A percentile compares a stretch with the other conserved stretches of the same genome.
phyloP scores from a whole-genome alignment of 2,888 invertebrate species.

The Tachystola acroxantha region DNA sequence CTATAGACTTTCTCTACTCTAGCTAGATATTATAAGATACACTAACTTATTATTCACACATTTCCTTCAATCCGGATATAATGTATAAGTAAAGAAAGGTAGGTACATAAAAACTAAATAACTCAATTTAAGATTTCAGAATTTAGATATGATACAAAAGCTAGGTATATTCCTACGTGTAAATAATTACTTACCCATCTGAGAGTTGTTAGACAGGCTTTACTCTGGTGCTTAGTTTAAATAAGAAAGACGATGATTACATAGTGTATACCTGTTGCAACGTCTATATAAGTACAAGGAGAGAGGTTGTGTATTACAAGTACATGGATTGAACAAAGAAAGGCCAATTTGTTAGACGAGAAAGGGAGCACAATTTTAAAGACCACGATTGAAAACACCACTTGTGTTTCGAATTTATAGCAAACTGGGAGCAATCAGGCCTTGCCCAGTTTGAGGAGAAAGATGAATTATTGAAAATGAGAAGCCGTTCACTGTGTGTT shows the following conservation, averaged over 20 bases:
- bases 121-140: too few relatives aligned
- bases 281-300: conserved; percentile 18
- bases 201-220: too few relatives aligned
- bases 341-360: conserved; percentile 68
- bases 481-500: conserved; percentile 54
- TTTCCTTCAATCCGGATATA: too few relatives aligned
- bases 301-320: conserved; percentile 33
- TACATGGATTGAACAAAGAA: conserved; percentile 61
- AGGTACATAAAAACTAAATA: too few relatives aligned
- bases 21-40: too few relatives aligned
- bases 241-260: conserved; percentile 11
- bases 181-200: too few relatives aligned
- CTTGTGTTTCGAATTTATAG: conserved; percentile 73
- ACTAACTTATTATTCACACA: too few relatives aligned
- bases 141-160: too few relatives aligned
- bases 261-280: conserved; percentile 9
- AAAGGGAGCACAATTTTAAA: conserved; percentile 74
- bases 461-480: conserved; percentile 62
- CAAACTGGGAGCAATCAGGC: conserved; percentile 68
- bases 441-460: conserved; percentile 59
- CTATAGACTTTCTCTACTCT: too few relatives aligned
- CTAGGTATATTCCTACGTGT: too few relatives aligned
- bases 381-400: conserved; percentile 61
- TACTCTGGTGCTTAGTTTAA: too few relatives aligned
- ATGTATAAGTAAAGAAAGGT: too few relatives aligned